Conservation (phyloP, 2,888 invertebrate genomes). For the Gortyna flavago region DNA sequence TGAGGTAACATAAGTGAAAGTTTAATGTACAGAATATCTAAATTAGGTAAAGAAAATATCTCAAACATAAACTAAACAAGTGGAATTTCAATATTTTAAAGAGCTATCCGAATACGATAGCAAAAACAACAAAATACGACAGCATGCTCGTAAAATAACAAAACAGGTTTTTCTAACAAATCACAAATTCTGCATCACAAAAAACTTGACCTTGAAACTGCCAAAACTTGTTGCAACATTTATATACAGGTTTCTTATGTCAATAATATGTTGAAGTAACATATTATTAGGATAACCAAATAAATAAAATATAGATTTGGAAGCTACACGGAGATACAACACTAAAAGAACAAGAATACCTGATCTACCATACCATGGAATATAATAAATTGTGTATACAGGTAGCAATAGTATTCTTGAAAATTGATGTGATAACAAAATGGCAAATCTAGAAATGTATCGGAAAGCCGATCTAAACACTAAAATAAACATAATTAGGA, state of each 20-base stretch:
- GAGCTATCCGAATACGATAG: neutral
- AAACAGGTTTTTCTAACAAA: slow-evolving; percentile 41
- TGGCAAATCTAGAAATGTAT: neutral
- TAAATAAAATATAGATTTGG: neutral
- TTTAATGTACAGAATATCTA: neutral
- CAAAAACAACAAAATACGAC: neutral
- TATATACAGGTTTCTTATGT: slow-evolving; percentile 2
- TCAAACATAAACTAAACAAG: neutral
- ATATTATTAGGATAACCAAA: neutral
- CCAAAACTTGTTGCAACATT: slow-evolving; percentile 36
- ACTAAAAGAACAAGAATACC: neutral
- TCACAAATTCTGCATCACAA: slow-evolving; percentile 24
- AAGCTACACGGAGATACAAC: neutral
- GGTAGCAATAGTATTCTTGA: neutral
- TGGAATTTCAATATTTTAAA: neutral
- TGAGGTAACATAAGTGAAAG: neutral
- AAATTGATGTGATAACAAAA: neutral
- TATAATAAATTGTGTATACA: neutral
- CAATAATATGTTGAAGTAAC: neutral
- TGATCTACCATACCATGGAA: neutral
- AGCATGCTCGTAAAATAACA: slow-evolving; percentile 20
- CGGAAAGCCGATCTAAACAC: too few relatives aligned
- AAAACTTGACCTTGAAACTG: slow-evolving; percentile 48
- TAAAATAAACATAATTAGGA: too few relatives aligned
- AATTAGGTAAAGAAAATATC: neutral